Evolutionary conservation across 2,888 invertebrate species (phyloP), one percentile per base, ranked within the genome.

Genomic region (Pseudoips prasinana): DNA sequence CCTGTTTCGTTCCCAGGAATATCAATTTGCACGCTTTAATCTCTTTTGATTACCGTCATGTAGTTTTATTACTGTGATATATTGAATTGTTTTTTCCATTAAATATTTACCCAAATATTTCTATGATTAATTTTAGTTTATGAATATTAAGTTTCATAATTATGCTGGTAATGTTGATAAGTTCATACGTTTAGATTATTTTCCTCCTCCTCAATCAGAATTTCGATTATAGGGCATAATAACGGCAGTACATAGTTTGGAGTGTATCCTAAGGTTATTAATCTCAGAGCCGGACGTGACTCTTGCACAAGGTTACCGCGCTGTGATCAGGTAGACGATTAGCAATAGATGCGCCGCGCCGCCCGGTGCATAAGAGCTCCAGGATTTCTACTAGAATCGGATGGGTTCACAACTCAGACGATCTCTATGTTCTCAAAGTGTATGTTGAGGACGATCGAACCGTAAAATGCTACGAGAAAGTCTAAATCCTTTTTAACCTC

Each of bases 401-500:
- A 48, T 44, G 54, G 62, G 46, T 60, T 58, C 40, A 58, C 43
- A 60, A 58, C 51, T 56, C 51, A 51, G 56, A 57, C 42, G 10
- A 9, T 35, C 45, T 64, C 65, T 68, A 64, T 69, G 64, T 67
- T 72, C 62, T 58, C 53, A 61, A 64, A 68, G 48, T 56, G 62
- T 62, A 57, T 51, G 49, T 60, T 59, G 52, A 67, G 63, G 64
- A 70, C 72, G 72, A 81, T 83, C 74, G 78, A 78, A 79, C 75
- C 69, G 73, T 78, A 73, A 82, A 84, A 75, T 75, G 72, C 73
- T 72, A 73, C 64, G 73, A 76, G 76, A 77, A 81, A 80, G 75
- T 82, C 78, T 79, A 81, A 85, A 85, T 84, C 82, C 85, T 84
- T 84, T 82, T 84, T 80, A 85, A 81, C 80, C 78, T 86, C 79